A percentile compares a stretch with the other conserved stretches of the same genome.
phyloP scores from a whole-genome alignment of 2,888 invertebrate genomes.

The Luperina nickerlii region DNA sequence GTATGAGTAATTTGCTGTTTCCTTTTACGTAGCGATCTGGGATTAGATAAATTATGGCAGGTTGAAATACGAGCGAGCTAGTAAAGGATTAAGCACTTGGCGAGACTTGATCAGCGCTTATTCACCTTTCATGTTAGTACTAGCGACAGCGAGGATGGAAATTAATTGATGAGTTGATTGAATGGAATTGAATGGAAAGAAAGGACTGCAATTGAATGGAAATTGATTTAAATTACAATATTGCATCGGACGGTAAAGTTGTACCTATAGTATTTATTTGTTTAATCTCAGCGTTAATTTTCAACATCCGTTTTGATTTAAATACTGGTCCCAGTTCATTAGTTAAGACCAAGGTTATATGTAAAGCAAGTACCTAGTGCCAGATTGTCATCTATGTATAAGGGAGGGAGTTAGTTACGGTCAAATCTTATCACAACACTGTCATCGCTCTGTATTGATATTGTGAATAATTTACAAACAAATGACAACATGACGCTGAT shows the following conservation, averaged over 20 bases:
- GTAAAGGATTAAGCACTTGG: constrained; percentile 2
- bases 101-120: constrained; percentile 2
- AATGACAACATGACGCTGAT: background rate
- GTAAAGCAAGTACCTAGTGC: background rate
- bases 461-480: background rate
- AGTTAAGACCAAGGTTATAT: constrained; percentile 13
- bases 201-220: constrained; percentile 5
- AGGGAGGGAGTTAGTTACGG: background rate
- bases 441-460: background rate
- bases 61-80: constrained; percentile 39
- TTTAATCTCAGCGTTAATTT: constrained; percentile 19
- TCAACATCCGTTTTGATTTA: constrained; percentile 25
- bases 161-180: constrained; percentile 25
- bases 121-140: constrained; percentile 5
- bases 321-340: constrained; percentile 20
- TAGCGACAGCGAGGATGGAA: background rate
- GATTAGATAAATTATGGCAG: constrained; percentile 45
- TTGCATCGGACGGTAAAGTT: background rate
- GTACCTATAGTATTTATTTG: background rate
- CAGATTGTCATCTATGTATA: constrained; percentile 3
- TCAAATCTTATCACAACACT: background rate
- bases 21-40: constrained; percentile 54
- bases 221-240: background rate
- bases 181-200: too few relatives aligned
- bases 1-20: constrained; percentile 51